These are phyloP conservation scores for Volucella inanis DNA, from an alignment of 2,888 invertebrate genomes.

Conservation along the genomic window DNA sequence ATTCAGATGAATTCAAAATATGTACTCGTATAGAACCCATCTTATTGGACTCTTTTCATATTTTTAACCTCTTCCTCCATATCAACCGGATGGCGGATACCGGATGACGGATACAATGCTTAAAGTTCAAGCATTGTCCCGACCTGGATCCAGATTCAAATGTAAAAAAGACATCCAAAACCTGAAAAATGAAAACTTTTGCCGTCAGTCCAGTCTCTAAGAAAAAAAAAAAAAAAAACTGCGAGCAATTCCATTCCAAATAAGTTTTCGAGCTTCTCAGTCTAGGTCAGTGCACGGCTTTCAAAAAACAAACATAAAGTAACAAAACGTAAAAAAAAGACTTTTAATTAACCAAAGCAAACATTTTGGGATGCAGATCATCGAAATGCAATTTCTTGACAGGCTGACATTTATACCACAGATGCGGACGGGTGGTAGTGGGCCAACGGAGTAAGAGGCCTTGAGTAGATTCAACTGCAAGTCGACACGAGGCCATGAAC, in stretches of 20 bases:
- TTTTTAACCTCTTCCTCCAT: slow-evolving; percentile 6
- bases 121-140: slow-evolving; percentile 50
- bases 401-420: slow-evolving; percentile 22
- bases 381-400: slow-evolving; percentile 42
- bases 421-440: slow-evolving; percentile 23
- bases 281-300: slow-evolving; percentile 59
- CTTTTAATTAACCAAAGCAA: slow-evolving; percentile 64
- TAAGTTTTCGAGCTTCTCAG: slow-evolving; percentile 17
- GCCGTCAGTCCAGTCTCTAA: slow-evolving; percentile 17
- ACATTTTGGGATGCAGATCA: slow-evolving; percentile 32
- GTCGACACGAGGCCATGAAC: slow-evolving; percentile 29
- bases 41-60: not conserved
- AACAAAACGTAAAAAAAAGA: not conserved
- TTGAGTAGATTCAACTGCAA: slow-evolving; percentile 31
- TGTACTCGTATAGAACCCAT: slow-evolving; percentile 6
- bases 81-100: too few relatives aligned
- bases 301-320: not conserved
- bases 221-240: not conserved
- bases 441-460: slow-evolving; percentile 33
- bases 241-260: slow-evolving; percentile 10
- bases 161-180: not conserved
- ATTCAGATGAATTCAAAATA: too few relatives aligned
- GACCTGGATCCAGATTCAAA: slow-evolving; percentile 54
- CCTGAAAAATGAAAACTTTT: slow-evolving; percentile 19
- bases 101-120: slow-evolving; percentile 23